These are phyloP conservation scores for Drosophila chauvacae DNA, from an alignment of 1,140 invertebrate genomes.

Conservation along the genomic window DNA sequence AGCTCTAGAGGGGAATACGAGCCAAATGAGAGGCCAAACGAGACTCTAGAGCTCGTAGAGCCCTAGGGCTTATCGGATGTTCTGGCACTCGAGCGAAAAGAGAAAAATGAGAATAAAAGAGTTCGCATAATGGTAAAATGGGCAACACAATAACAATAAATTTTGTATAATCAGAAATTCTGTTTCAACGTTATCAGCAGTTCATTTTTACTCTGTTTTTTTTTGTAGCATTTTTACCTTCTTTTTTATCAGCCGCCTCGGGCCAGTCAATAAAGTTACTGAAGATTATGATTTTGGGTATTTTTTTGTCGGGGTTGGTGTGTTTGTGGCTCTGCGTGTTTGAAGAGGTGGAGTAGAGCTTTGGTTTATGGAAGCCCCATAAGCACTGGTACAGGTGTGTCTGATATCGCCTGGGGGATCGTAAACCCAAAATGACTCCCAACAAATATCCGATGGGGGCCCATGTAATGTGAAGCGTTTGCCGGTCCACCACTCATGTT, in stretches of 20 bases:
- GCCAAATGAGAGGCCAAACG: neutral
- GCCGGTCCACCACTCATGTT: constrained; percentile 19
- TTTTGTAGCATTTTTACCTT: constrained; percentile 10
- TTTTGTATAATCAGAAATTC: constrained; percentile 61
- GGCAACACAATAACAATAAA: constrained; percentile 61
- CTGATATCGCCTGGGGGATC: constrained; percentile 21
- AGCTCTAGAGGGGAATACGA: constrained; percentile 2
- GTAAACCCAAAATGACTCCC: constrained; percentile 22
- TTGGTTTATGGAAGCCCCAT: constrained; percentile 30
- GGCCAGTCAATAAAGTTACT: constrained; percentile 52
- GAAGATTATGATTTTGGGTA: constrained; percentile 62
- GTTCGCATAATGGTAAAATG: constrained; percentile 37
- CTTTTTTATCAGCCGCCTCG: constrained; percentile 49
- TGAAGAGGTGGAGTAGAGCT: constrained; percentile 13
- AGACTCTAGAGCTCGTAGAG: neutral
- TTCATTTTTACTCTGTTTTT: constrained; percentile 22
- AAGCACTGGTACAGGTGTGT: constrained; percentile 20
- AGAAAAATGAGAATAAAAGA: constrained; percentile 15
- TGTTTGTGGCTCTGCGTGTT: constrained; percentile 8
- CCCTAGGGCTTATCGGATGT: constrained; percentile 57
- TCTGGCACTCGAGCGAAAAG: constrained; percentile 49
- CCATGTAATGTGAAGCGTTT: constrained; percentile 28
- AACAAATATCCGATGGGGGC: constrained; percentile 25
- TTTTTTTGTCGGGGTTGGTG: constrained; percentile 5
- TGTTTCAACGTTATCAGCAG: constrained; percentile 51